A percentile compares a stretch with the other conserved stretches of the same genome.
Conservation (phyloP, 1,140 invertebrate species). For the Listronotus oregonensis region DNA sequence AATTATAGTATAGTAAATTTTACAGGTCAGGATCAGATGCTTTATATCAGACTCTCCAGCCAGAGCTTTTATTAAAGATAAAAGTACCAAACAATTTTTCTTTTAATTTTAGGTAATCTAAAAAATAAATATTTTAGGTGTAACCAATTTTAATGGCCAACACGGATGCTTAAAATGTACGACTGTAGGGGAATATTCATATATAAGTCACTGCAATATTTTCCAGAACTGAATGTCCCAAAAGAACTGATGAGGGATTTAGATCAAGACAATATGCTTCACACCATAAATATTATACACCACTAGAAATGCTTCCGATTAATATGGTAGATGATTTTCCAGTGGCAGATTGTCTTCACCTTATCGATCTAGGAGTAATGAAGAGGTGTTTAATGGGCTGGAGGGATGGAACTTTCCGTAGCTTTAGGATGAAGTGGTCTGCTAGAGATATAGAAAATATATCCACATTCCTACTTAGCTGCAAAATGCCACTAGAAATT, state of each 20-base stretch:
- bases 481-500: slow-evolving; percentile 38
- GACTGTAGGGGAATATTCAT: slow-evolving; percentile 39
- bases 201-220: slow-evolving; percentile 2
- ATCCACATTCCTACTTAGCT: slow-evolving; percentile 22
- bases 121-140: slow-evolving; percentile 28
- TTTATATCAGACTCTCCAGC: slow-evolving; percentile 41
- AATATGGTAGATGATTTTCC: slow-evolving; percentile 46
- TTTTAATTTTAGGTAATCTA: neutral
- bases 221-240: slow-evolving; percentile 5
- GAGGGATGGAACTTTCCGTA: slow-evolving; percentile 33
- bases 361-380: slow-evolving; percentile 45
- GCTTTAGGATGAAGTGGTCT: slow-evolving; percentile 16
- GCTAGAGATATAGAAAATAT: slow-evolving; percentile 6
- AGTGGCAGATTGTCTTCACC: slow-evolving; percentile 42
- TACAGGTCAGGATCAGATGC: slow-evolving; percentile 24
- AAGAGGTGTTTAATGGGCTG: slow-evolving; percentile 42
- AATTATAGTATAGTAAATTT: neutral
- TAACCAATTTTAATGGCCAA: slow-evolving; percentile 40
- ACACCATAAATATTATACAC: slow-evolving; percentile 42
- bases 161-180: slow-evolving; percentile 42
- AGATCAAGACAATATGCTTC: neutral
- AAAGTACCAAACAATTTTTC: neutral
- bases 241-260: slow-evolving; percentile 20
- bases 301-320: slow-evolving; percentile 37
- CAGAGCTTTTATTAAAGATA: slow-evolving; percentile 38